These are phyloP conservation scores for Micrasema minimum DNA, from an alignment of 1,140 invertebrate species.

Conservation along the genomic window DNA sequence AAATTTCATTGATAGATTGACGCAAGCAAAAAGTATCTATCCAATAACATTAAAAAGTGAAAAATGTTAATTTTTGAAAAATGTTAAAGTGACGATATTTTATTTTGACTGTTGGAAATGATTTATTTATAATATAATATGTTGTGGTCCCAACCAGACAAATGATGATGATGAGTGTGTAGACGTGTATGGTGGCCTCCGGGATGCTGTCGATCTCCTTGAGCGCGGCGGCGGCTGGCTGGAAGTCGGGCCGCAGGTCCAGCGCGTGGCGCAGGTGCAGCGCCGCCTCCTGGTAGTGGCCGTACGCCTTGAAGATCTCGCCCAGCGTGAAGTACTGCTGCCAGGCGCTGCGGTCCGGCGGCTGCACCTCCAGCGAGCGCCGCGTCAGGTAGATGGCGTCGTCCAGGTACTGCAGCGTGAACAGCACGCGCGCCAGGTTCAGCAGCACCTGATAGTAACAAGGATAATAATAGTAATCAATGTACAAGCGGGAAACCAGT, in stretches of 20 bases:
- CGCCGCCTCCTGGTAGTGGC: constrained; percentile 84
- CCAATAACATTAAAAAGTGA: too few relatives aligned
- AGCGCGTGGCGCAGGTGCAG: constrained; percentile 83
- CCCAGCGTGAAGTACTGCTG: constrained; percentile 89
- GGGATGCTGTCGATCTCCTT: constrained; percentile 82
- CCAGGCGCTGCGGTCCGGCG: constrained; percentile 87
- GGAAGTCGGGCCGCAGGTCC: constrained; percentile 84
- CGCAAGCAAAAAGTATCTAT: too few relatives aligned
- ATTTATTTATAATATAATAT: too few relatives aligned
- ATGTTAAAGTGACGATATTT: too few relatives aligned
- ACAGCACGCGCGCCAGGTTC: constrained; percentile 85
- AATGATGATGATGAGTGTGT: constrained; percentile 87
- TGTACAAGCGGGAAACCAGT: too few relatives aligned
- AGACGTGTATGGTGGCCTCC: constrained; percentile 78
- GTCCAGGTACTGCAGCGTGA: constrained; percentile 87
- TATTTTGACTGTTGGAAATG: too few relatives aligned
- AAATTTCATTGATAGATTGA: too few relatives aligned
- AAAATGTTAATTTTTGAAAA: too few relatives aligned
- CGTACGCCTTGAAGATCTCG: constrained; percentile 87
- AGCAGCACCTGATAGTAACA: constrained; percentile 70
- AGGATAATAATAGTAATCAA: constrained; percentile 51
- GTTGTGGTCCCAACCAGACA: too few relatives aligned
- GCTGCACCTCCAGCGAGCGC: constrained; percentile 77
- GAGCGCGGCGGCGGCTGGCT: constrained; percentile 80
- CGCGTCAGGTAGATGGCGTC: constrained; percentile 88